A percentile compares a stretch with the other conserved stretches of the same genome.
Conservation (phyloP, 2,888 invertebrate species). For the Acanthosoma haemorrhoidale region DNA sequence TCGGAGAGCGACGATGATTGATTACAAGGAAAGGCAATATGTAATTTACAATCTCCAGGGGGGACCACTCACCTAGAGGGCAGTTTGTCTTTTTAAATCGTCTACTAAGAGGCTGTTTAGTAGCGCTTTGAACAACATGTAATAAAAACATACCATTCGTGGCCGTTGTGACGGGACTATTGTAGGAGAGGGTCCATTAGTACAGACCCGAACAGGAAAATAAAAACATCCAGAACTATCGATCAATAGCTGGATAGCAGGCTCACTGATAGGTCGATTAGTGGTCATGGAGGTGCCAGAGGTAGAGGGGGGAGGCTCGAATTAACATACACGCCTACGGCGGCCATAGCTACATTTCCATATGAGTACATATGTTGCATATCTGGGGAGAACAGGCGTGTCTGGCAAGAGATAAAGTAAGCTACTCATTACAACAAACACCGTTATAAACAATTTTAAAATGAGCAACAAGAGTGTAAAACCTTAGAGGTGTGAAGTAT, state of each 20-base stretch:
- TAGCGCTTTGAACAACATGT: neutral
- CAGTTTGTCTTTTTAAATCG: neutral
- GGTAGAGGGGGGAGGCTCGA: neutral
- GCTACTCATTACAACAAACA: too few species aligned
- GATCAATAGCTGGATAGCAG: neutral
- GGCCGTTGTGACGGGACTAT: neutral
- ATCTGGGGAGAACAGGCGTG: too few species aligned
- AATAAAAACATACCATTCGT: neutral
- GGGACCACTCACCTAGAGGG: neutral
- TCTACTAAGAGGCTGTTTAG: neutral
- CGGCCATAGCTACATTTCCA: constrained; percentile 1
- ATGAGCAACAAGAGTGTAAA: too few species aligned
- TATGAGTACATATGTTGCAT: too few species aligned
- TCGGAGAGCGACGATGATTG: neutral
- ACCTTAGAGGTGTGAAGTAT: too few species aligned
- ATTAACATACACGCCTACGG: constrained; percentile 5
- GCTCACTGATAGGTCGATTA: neutral
- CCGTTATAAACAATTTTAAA: too few species aligned
- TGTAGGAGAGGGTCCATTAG: neutral
- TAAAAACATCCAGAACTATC: neutral
- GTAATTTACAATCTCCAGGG: too few species aligned
- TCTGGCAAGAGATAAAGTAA: too few species aligned
- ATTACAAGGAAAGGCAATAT: neutral
- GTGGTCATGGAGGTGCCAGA: too few species aligned
- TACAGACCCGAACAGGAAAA: neutral